Evolutionary conservation across 2,888 invertebrate species (phyloP).

Genomic region (Choreutis nemorana): DNA sequence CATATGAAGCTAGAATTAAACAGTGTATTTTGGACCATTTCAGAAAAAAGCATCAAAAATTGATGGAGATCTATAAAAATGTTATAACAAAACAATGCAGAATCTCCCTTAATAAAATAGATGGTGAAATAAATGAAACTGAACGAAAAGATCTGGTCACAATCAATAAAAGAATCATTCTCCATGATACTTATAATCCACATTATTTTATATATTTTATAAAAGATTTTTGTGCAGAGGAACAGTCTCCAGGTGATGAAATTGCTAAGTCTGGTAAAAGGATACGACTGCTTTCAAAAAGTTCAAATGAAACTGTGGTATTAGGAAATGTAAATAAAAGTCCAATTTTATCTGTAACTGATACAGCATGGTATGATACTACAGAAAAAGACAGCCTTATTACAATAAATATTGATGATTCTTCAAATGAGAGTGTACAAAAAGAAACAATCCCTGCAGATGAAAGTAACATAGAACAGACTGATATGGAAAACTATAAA

Average conservation of each 20-base stretch:
- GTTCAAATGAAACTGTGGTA: conserved; percentile 22
- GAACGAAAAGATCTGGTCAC: conserved; percentile 27
- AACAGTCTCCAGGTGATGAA: no score
- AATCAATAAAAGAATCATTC: conserved; percentile 24
- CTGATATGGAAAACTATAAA: conserved; percentile 17
- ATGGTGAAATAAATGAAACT: conserved; percentile 30
- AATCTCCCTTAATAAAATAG: conserved; percentile 29
- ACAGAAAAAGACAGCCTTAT: conserved; percentile 2
- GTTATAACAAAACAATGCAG: conserved; percentile 23
- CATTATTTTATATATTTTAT: conserved; percentile 26
- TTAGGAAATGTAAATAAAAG: conserved; percentile 15
- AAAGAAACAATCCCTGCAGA: conserved; percentile 7
- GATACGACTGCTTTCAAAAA: conserved; percentile 24
- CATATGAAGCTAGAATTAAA: conserved; percentile 9
- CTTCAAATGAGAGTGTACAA: conserved; percentile 24
- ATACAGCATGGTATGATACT: conserved; percentile 3
- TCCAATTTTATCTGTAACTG: conserved; percentile 3
- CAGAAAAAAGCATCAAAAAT: conserved; percentile 14
- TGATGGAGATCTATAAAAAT: conserved; percentile 18
- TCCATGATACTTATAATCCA: conserved; percentile 15
- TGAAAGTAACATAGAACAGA: conserved; percentile 8
- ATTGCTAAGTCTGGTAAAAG: no score
- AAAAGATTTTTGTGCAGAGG: no score
- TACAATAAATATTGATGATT: conserved; percentile 29
- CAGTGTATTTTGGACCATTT: conserved; percentile 15